Evolutionary conservation across 1,140 invertebrate genomes (phyloP).

Genomic region (Orius laevigatus): DNA sequence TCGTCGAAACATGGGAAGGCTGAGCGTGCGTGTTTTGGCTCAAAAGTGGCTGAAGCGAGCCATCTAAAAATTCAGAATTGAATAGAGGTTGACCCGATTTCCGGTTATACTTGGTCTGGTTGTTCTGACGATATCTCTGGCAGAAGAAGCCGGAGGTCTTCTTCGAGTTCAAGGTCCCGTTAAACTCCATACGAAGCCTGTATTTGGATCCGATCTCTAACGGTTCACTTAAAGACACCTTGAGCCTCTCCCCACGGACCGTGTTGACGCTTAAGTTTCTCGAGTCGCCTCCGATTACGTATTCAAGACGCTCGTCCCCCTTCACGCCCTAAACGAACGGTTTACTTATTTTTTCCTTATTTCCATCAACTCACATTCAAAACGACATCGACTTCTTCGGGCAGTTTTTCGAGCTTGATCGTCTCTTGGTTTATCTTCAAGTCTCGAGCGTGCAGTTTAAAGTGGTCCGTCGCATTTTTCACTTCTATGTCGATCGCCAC

Average conservation of each 20-base stretch:
- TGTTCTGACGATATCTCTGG: conserved; percentile 1
- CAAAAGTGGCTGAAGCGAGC: conserved; percentile 38
- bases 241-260: too few relatives aligned
- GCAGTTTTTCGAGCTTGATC: not conserved
- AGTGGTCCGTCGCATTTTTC: not conserved
- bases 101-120: conserved; percentile 8
- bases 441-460: not conserved
- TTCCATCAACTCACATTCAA: not conserved
- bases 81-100: conserved; percentile 1
- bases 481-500: conserved; percentile 3
- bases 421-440: not conserved
- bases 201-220: conserved; percentile 1
- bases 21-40: conserved; percentile 40
- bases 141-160: conserved; percentile 14
- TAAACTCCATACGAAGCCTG: conserved; percentile 11
- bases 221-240: conserved; percentile 4
- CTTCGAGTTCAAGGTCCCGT: conserved; percentile 14
- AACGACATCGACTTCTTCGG: conserved; percentile 2
- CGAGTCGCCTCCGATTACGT: too few relatives aligned
- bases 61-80: conserved; percentile 26
- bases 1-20: conserved; percentile 56
- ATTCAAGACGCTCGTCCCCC: too few relatives aligned
- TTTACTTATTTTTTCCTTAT: not conserved
- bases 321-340: not conserved
- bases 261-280: too few relatives aligned